phyloP scores from a whole-genome alignment of 1,140 invertebrate genomes.

The Laodelphax striatellus region DNA sequence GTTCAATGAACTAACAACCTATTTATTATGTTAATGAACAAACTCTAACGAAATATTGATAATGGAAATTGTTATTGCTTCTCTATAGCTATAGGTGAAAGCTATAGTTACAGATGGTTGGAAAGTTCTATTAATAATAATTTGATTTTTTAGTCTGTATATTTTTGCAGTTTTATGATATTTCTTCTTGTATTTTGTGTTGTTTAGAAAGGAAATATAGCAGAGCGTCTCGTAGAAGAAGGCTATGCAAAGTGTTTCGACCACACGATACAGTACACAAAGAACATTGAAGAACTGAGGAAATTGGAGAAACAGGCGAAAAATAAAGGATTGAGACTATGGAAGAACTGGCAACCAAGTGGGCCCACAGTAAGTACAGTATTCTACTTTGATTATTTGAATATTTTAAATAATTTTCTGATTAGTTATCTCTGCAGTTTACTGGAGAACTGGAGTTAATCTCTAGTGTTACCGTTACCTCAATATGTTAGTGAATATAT shows the following conservation, averaged over 20 bases:
- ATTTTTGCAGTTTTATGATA: no score
- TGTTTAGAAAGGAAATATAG: conserved; percentile 77
- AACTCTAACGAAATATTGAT: no score
- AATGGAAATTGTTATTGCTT: no score
- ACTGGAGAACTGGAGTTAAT: no score
- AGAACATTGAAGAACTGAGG: conserved; percentile 64
- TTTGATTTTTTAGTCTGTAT: no score
- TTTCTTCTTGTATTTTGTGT: neutral
- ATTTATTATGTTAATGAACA: neutral
- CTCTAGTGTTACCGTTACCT: no score
- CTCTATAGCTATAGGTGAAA: no score
- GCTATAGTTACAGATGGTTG: no score
- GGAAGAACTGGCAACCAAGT: conserved; percentile 70
- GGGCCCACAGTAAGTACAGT: conserved; percentile 20
- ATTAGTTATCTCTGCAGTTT: no score
- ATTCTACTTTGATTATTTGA: neutral
- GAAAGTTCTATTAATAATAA: no score
- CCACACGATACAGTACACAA: conserved; percentile 87
- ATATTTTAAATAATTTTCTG: no score
- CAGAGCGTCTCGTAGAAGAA: conserved; percentile 78
- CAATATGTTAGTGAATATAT: no score
- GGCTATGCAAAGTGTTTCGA: conserved; percentile 96
- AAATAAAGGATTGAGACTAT: conserved; percentile 71
- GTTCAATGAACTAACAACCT: neutral
- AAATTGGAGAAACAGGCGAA: conserved; percentile 79